Conservation (phyloP, 1,140 invertebrate species). For the Parapsyche elsis region DNA sequence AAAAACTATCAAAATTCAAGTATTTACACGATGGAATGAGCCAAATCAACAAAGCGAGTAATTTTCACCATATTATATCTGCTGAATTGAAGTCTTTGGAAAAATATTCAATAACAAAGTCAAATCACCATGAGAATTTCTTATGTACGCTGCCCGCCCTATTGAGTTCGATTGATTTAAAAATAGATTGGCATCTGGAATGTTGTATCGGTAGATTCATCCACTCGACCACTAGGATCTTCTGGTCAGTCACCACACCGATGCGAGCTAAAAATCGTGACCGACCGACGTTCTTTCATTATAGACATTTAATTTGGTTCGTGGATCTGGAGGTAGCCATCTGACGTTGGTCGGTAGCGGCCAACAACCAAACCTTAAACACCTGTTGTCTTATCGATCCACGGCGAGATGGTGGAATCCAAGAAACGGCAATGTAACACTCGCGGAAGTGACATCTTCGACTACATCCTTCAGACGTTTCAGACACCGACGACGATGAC, state of each 20-base stretch:
- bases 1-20: background rate
- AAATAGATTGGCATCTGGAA: background rate
- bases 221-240: constrained; percentile 3
- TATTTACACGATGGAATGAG: too few relatives aligned
- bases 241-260: background rate
- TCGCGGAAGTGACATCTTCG: too few relatives aligned
- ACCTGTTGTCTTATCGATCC: constrained; percentile 48
- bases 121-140: too few relatives aligned
- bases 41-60: too few relatives aligned
- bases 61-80: too few relatives aligned
- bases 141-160: too few relatives aligned
- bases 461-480: too few relatives aligned
- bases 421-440: too few relatives aligned
- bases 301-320: constrained; percentile 55
- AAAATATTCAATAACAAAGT: too few relatives aligned
- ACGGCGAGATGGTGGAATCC: background rate
- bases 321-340: constrained; percentile 45
- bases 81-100: too few relatives aligned
- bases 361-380: constrained; percentile 44
- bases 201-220: background rate
- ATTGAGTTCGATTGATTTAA: background rate
- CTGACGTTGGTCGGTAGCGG: constrained; percentile 44
- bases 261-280: constrained; percentile 49
- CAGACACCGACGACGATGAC: background rate
- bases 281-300: constrained; percentile 51